Conservation (phyloP, 92 coral and sea anemone genomes). For the Meandrina meandrites region DNA sequence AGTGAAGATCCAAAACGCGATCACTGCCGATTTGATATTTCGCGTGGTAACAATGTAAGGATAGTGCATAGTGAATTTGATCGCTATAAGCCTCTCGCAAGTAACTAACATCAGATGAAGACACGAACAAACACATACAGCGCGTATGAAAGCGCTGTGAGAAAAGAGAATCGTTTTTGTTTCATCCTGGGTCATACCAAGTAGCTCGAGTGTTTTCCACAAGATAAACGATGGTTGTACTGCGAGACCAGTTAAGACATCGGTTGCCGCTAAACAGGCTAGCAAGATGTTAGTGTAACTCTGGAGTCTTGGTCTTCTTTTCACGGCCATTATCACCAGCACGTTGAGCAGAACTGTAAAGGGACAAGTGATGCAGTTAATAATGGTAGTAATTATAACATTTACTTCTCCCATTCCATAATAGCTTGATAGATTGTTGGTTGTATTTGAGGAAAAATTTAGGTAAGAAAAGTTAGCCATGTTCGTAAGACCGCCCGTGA, state of each 20-base stretch:
- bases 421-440: no score
- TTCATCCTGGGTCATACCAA: not conserved
- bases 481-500: no score
- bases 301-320: slow-evolving; percentile 26
- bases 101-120: not conserved
- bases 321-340: slow-evolving; percentile 30
- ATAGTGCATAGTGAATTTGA: not conserved
- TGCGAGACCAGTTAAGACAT: not conserved
- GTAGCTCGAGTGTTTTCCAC: not conserved
- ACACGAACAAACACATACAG: not conserved
- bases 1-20: not conserved
- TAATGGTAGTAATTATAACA: not conserved
- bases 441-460: no score
- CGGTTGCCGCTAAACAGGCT: slow-evolving; percentile 32
- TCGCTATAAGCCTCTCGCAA: not conserved
- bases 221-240: not conserved
- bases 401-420: no score
- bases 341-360: slow-evolving; percentile 15
- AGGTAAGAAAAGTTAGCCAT: no score
- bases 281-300: slow-evolving; percentile 10
- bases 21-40: not conserved
- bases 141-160: not conserved
- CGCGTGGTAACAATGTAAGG: not conserved
- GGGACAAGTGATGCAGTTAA: slow-evolving; percentile 5
- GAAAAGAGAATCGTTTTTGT: no score